Conservation (phyloP, 2,888 invertebrate species). For the Archips crataeganus region DNA sequence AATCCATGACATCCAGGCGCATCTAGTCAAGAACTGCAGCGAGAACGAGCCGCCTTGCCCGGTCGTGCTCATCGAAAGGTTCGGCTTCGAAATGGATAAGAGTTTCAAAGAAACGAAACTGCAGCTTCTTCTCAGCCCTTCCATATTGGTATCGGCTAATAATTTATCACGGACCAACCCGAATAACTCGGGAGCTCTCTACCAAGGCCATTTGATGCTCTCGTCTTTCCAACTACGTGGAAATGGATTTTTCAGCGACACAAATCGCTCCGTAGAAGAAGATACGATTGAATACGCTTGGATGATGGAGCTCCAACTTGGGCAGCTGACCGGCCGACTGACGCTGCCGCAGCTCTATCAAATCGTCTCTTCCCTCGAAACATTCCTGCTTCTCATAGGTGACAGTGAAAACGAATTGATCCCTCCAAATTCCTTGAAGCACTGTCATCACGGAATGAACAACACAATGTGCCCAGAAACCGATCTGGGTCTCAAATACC, state of each 20-base stretch:
- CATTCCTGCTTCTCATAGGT: conserved; percentile 92
- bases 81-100: conserved; percentile 99
- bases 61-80: conserved; percentile 93
- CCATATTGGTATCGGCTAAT: conserved; percentile 92
- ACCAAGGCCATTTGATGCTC: conserved; percentile 94
- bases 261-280: conserved; percentile 94
- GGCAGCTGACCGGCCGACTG: conserved; percentile 96
- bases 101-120: conserved; percentile 95
- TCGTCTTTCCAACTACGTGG: conserved; percentile 96
- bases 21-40: conserved; percentile 96
- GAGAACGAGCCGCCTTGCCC: conserved; percentile 97
- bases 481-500: conserved; percentile 89
- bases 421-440: conserved; percentile 91
- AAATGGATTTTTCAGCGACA: conserved; percentile 98
- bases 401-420: conserved; percentile 96
- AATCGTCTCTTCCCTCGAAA: conserved; percentile 94
- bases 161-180: conserved; percentile 88
- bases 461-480: conserved; percentile 90
- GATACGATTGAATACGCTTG: conserved; percentile 99
- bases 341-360: conserved; percentile 96
- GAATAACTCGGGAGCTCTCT: conserved; percentile 81
- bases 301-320: conserved; percentile 97
- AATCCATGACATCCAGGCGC: conserved; percentile 98
- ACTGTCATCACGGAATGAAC: conserved; percentile 92
- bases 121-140: conserved; percentile 95